These are phyloP conservation scores for Petromus typicus DNA, from an alignment of 2,113 vertebrate species.

Conservation along the genomic window DNA sequence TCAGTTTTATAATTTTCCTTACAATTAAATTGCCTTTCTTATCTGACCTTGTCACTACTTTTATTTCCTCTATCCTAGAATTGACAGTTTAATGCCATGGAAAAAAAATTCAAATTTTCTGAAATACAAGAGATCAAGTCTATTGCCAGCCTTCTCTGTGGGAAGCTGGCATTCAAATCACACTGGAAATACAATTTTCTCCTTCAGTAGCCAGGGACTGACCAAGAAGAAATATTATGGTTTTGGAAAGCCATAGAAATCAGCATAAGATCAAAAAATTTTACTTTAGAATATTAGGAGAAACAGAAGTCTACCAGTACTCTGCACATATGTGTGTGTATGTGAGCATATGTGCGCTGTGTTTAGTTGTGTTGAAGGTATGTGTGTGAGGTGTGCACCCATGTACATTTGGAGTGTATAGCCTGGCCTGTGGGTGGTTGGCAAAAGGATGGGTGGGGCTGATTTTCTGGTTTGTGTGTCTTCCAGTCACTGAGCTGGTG, in stretches of 20 bases:
- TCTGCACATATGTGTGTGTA: not conserved
- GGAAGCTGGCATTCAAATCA: not conserved
- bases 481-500: conserved; percentile 41
- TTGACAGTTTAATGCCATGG: not conserved
- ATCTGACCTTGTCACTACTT: not conserved
- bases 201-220: not conserved
- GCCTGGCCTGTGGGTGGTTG: not conserved
- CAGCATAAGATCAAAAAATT: not conserved
- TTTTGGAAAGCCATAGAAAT: conserved; percentile 46
- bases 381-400: not conserved
- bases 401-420: not conserved
- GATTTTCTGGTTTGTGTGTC: conserved; percentile 56
- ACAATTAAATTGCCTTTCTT: conserved; percentile 28
- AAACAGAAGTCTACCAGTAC: not conserved
- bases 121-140: conserved; percentile 1
- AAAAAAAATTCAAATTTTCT: conserved; percentile 1
- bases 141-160: not conserved
- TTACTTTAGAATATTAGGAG: conserved; percentile 15
- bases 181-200: not conserved
- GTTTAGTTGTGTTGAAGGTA: not conserved
- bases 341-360: not conserved
- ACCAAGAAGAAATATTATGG: not conserved
- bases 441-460: conserved; percentile 7
- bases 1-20: not conserved
- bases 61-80: not conserved